Evolutionary conservation across 2,113 vertebrate genomes (phyloP), one percentile per base, ranked within the genome.

Genomic region (Nipponia nippon): DNA sequence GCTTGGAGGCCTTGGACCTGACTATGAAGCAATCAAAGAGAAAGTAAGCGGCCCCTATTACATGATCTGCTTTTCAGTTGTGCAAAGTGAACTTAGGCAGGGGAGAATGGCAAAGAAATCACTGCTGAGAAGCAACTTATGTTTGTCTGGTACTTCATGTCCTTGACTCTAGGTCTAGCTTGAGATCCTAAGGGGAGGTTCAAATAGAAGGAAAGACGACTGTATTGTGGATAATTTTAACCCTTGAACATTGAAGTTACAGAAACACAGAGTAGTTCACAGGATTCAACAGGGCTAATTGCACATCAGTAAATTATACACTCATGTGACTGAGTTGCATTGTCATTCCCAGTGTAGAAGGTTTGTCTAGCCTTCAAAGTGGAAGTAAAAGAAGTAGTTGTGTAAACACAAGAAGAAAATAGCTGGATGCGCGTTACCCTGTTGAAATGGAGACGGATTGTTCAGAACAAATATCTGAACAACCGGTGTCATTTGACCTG

Each of bases 1-100:
- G 46, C 98, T 99, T n/a, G 98, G 98, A 97, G 99, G 99, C 80
- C 98, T 99, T 19, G 99, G 99, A 91, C 98, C 98, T 29, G 98
- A 99, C 95, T 98, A 98, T 58, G 97, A 96, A 86, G 76, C 98
- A 50, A 52, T 97, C 92, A 98, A 98, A 96, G 97, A 98, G 69
- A 98, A 98, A 97, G 99, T 99, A 98, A 99, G 99, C 90, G 7
- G 40, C 40, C 34, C 38, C 55, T 53, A 2, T 50, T 13, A 8
- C 10, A 42, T 16, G 25, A 72, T 50, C 50, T 38, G 20, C 71
- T 61, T 75, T 34, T 26, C 17, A 34, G 36, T 27, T 50, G 5
- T 56, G 40, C 44, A 18, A 53, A 69, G 29, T 26, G 44, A 65
- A 34, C 30, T 52, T 29, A 32, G 22, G 19, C 26, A 52, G 29